These are phyloP conservation scores for Calidris pygmaea DNA, from an alignment of 2,113 vertebrate species.

Conservation along the genomic window DNA sequence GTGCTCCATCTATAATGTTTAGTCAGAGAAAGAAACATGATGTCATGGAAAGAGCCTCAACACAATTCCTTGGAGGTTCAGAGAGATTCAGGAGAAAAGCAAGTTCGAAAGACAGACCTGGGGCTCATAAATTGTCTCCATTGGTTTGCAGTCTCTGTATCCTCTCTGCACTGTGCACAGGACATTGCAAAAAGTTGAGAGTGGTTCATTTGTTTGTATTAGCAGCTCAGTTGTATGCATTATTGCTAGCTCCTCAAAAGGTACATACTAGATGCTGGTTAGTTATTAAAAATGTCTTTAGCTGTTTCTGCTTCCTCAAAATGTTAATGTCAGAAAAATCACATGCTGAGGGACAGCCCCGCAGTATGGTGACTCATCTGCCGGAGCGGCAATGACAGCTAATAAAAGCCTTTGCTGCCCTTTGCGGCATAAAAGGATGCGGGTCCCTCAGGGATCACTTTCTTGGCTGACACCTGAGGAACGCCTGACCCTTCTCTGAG, in stretches of 20 bases:
- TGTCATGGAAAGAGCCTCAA: neutral
- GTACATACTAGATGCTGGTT: neutral
- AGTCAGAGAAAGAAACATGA: neutral
- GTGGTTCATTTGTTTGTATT: rapidly evolving
- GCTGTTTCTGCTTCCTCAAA: neutral
- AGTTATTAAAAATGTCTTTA: neutral
- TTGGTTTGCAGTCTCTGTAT: neutral
- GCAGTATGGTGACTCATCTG: neutral
- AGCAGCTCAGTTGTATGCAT: neutral
- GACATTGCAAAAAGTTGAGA: neutral
- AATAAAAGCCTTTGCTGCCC: neutral
- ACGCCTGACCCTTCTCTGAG: neutral
- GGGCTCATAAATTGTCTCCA: neutral
- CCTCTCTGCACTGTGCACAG: no score
- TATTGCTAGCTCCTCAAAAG: neutral
- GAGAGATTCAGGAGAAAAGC: neutral
- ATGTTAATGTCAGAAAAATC: neutral
- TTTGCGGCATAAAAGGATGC: neutral
- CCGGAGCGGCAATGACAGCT: neutral
- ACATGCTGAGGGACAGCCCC: neutral
- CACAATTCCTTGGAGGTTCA: neutral
- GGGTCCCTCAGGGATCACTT: neutral
- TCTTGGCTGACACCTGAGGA: neutral
- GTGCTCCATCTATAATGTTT: neutral
- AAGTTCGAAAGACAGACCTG: neutral